Evolutionary conservation across 2,113 vertebrate genomes (phyloP).

Genomic region (Coryphaenoides rupestris): DNA sequence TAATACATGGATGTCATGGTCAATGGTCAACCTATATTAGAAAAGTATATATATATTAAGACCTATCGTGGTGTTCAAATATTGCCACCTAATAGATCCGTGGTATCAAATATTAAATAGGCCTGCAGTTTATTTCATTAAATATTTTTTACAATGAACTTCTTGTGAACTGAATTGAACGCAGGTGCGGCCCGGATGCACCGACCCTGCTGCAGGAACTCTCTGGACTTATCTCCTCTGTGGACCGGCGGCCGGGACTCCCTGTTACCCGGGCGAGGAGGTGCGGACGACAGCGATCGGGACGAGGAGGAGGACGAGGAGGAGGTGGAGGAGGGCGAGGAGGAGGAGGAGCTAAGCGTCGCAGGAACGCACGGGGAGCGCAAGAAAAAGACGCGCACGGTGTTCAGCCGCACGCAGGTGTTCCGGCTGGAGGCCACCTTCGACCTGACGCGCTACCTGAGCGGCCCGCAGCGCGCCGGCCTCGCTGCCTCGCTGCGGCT

Average conservation of each 20-base stretch:
- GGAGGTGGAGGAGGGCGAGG: conserved; percentile 13
- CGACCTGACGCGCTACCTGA: conserved; percentile 84
- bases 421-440: conserved; percentile 86
- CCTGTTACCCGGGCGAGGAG: conserved; percentile 63
- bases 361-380: no score
- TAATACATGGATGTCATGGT: no score
- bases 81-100: no score
- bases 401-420: conserved; percentile 84
- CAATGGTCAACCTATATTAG: no score
- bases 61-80: no score
- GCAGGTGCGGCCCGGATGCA: neutral
- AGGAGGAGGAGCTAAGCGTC: conserved; percentile 35
- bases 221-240: conserved; percentile 21
- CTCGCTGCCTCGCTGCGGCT: conserved; percentile 80
- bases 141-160: neutral
- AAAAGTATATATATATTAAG: no score
- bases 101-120: no score
- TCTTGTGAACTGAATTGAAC: neutral
- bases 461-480: conserved; percentile 81
- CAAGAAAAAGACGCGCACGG: conserved; percentile 85
- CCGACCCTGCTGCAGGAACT: conserved; percentile 1
- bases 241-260: conserved; percentile 74
- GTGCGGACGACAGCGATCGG: conserved; percentile 50
- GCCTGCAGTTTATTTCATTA: neutral
- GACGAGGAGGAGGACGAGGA: conserved; percentile 21